Conservation (phyloP, 2,113 vertebrate species). For the Lepus americanus region DNA sequence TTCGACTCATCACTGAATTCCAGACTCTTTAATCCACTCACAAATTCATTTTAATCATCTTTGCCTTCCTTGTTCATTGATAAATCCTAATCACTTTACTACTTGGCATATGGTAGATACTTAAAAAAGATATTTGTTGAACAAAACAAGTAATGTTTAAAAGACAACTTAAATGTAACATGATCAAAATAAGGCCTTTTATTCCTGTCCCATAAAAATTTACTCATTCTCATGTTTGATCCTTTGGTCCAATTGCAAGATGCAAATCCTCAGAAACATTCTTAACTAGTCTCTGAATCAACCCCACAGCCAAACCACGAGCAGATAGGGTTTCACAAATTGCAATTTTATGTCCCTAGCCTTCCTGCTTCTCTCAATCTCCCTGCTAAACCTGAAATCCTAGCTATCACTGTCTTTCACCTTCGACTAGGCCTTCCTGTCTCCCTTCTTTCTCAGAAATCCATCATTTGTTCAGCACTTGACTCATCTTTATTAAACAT, state of each 20-base stretch:
- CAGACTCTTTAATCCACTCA: not conserved
- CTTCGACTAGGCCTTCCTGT: not conserved
- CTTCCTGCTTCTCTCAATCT: not conserved
- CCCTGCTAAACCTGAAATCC: not conserved
- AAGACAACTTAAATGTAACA: slow-evolving; percentile 35
- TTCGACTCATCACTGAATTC: not conserved
- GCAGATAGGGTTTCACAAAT: not conserved
- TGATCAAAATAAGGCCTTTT: not conserved
- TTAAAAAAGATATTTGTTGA: not conserved
- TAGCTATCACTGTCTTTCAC: not conserved
- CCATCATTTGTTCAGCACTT: not conserved
- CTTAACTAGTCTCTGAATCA: not conserved
- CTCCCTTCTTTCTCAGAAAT: not conserved
- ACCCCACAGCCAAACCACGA: not conserved
- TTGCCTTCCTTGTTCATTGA: not conserved
- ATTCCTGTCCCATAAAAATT: fast-evolving
- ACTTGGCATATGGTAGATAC: not conserved
- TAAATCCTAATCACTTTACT: not conserved
- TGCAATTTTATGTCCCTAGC: not conserved
- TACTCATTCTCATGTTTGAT: not conserved
- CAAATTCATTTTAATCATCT: not conserved
- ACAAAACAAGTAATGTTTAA: not conserved
- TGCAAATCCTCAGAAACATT: not conserved
- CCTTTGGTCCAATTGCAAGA: not conserved
- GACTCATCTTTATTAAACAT: not conserved